Conservation (phyloP, 1,140 invertebrate species). For the Cherax destructor region DNA sequence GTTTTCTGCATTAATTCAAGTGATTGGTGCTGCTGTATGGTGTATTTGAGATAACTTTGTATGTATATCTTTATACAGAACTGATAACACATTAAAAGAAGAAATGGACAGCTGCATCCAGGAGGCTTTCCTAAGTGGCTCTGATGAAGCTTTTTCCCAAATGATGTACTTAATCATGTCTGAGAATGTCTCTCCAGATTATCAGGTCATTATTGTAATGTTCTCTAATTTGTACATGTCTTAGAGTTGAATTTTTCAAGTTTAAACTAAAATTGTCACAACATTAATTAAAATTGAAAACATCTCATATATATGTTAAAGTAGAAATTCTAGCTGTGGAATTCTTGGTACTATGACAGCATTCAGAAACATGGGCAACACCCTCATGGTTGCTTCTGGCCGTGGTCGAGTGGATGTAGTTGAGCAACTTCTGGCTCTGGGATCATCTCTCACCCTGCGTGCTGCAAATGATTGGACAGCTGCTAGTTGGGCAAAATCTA, state of each 20-base stretch:
- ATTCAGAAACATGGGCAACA: slow-evolving; percentile 82
- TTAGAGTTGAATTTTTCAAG: no score
- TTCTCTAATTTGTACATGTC: background rate
- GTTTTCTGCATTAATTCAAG: no score
- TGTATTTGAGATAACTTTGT: no score
- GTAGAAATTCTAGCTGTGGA: no score
- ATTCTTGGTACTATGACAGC: slow-evolving; percentile 74
- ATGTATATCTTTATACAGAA: slow-evolving; percentile 73
- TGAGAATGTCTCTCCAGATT: slow-evolving; percentile 83
- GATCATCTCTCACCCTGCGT: slow-evolving; percentile 82
- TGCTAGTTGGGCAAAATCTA: slow-evolving; percentile 83
- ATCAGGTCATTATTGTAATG: slow-evolving; percentile 74
- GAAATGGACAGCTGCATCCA: slow-evolving; percentile 81
- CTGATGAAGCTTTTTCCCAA: slow-evolving; percentile 82
- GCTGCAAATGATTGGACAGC: slow-evolving; percentile 85
- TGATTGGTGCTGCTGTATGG: no score
- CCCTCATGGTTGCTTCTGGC: slow-evolving; percentile 86
- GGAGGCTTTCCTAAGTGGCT: slow-evolving; percentile 80
- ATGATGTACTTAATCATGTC: slow-evolving; percentile 84
- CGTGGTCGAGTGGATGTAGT: slow-evolving; percentile 81
- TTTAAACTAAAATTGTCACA: no score
- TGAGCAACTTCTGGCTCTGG: slow-evolving; percentile 83
- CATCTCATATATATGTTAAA: no score
- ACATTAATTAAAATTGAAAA: no score
- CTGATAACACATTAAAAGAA: slow-evolving; percentile 78